These are phyloP conservation scores for Norana najaformis DNA, from an alignment of 2,888 invertebrate species.

Conservation along the genomic window DNA sequence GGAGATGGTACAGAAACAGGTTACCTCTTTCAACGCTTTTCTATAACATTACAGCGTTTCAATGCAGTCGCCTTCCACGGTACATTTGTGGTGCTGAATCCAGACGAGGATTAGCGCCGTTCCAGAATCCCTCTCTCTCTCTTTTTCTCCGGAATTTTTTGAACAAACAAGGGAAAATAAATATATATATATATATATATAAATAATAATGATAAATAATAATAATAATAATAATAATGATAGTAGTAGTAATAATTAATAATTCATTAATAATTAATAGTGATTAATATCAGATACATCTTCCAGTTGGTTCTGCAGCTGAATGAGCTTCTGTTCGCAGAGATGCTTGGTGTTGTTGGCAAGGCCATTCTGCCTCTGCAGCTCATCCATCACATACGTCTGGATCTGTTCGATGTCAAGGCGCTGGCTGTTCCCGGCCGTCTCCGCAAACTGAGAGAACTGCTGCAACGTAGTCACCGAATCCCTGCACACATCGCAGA, in stretches of 20 bases:
- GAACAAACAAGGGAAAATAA: too few species aligned
- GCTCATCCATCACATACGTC: conserved; percentile 51
- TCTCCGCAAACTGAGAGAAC: conserved; percentile 43
- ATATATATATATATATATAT: too few species aligned
- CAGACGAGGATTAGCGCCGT: too few species aligned
- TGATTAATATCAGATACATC: conserved; percentile 32
- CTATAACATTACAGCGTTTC: too few species aligned
- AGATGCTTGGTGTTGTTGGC: conserved; percentile 49
- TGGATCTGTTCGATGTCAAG: conserved; percentile 56
- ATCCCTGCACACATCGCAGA: conserved; percentile 40
- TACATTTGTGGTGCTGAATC: too few species aligned
- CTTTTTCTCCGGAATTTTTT: too few species aligned
- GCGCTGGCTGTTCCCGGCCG: conserved; percentile 43
- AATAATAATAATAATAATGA: neutral
- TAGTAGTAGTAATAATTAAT: neutral
- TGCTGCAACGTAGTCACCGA: conserved; percentile 42
- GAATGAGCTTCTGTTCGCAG: conserved; percentile 43
- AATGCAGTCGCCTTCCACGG: too few species aligned
- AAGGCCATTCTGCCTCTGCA: conserved; percentile 51
- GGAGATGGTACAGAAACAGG: too few species aligned
- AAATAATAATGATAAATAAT: neutral
- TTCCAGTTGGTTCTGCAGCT: conserved; percentile 44
- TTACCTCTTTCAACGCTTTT: too few species aligned
- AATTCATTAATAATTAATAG: neutral
- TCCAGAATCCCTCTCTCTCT: too few species aligned